Percentiles rank a stretch among this genome's conserved stretches.
Evolutionary conservation across 2,113 vertebrate genomes (phyloP).

Genomic region (Rostratula benghalensis): DNA sequence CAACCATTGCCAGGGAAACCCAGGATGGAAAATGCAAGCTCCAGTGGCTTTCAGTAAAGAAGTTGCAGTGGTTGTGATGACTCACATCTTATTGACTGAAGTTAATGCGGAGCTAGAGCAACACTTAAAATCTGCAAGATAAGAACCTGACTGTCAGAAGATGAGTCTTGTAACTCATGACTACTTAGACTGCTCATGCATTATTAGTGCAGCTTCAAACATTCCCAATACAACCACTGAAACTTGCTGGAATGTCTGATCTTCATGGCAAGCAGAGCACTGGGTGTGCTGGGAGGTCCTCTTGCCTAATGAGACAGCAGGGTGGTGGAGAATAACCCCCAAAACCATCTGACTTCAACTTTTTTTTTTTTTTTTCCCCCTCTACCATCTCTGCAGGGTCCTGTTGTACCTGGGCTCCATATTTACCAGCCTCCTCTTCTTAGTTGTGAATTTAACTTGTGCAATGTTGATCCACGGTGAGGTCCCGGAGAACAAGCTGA

Average conservation of each 20-base stretch:
- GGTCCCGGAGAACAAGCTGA: slow-evolving; percentile 75
- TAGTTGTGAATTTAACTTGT: slow-evolving; percentile 92
- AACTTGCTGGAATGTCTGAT: background rate
- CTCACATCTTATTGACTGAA: slow-evolving; percentile 48
- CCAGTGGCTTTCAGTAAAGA: background rate
- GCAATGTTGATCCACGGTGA: slow-evolving; percentile 85
- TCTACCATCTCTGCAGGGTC: slow-evolving; percentile 70
- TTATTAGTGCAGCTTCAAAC: slow-evolving; percentile 20
- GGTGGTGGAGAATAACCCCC: background rate
- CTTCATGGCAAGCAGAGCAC: background rate
- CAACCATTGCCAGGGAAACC: background rate
- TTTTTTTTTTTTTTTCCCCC: background rate
- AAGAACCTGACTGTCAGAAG: slow-evolving; percentile 58
- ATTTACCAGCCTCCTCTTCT: slow-evolving; percentile 85
- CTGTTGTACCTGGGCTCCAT: slow-evolving; percentile 87
- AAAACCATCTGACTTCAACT: background rate
- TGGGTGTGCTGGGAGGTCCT: background rate
- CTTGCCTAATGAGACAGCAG: background rate
- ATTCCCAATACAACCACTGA: background rate
- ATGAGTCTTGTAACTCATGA: slow-evolving; percentile 56
- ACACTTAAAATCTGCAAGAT: slow-evolving; percentile 55
- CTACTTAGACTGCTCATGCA: slow-evolving; percentile 19
- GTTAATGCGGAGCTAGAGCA: slow-evolving; percentile 47
- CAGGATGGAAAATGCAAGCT: background rate
- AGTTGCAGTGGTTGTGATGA: slow-evolving; percentile 51